Evolutionary conservation across 2,113 vertebrate species (phyloP).

Genomic region (Tricholaema leucomelas): DNA sequence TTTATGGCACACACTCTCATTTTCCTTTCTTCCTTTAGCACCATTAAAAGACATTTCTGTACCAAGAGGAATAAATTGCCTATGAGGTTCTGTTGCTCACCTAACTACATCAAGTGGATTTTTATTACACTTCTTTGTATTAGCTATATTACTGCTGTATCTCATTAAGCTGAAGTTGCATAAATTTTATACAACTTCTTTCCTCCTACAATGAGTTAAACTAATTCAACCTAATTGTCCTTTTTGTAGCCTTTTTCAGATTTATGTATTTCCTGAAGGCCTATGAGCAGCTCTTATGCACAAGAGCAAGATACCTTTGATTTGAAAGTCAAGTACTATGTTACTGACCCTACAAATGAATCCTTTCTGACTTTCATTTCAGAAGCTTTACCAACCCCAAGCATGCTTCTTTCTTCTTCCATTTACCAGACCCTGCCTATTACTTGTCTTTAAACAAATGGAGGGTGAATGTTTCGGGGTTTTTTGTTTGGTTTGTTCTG

Average conservation of each 20-base stretch:
- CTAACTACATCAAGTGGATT: neutral
- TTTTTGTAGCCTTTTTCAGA: neutral
- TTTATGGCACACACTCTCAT: neutral
- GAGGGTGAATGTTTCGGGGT: neutral
- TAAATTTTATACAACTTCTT: neutral
- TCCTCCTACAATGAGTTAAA: neutral
- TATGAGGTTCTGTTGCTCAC: neutral
- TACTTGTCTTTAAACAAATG: neutral
- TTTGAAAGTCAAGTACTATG: neutral
- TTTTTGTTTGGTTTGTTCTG: no score
- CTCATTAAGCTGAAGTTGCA: neutral
- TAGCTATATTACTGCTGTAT: neutral
- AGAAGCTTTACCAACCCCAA: neutral
- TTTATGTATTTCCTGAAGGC: neutral
- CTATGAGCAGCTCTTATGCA: neutral
- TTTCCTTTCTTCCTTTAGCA: neutral
- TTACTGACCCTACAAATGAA: neutral
- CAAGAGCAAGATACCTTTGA: neutral
- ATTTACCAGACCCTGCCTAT: neutral
- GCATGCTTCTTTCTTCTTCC: neutral
- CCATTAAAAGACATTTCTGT: neutral
- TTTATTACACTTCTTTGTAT: neutral
- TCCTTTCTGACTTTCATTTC: neutral
- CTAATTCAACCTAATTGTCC: neutral
- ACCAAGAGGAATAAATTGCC: neutral